A percentile compares a stretch with the other conserved stretches of the same genome.
Conservation (phyloP, 2,113 vertebrate species). For the Thinocorus orbignyianus region DNA sequence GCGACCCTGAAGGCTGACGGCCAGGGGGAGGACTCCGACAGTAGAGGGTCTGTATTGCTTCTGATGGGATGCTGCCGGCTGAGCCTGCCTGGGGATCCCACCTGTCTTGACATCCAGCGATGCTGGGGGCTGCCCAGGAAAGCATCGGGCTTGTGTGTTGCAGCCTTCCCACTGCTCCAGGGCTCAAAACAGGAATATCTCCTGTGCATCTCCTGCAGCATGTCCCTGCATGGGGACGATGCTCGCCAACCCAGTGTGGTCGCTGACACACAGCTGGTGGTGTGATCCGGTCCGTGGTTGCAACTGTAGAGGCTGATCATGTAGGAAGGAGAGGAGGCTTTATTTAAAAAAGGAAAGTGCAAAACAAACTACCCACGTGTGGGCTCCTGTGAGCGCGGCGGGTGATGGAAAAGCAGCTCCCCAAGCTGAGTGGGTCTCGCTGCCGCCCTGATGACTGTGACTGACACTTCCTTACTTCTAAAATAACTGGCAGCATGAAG, state of each 20-base stretch:
- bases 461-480: not conserved
- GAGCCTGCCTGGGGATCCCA: not conserved
- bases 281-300: not conserved
- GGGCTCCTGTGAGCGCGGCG: rapidly evolving
- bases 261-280: rapidly evolving
- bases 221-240: rapidly evolving
- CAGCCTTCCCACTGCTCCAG: not conserved
- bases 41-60: not conserved
- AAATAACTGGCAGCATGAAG: not conserved
- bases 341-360: not conserved
- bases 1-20: not conserved
- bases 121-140: not conserved
- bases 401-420: rapidly evolving
- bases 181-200: not conserved
- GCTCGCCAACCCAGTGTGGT: rapidly evolving
- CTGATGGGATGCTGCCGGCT: rapidly evolving
- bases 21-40: not conserved
- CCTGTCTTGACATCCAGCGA: rapidly evolving
- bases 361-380: not conserved
- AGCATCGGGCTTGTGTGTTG: rapidly evolving
- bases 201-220: not conserved
- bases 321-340: not conserved
- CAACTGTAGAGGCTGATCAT: rapidly evolving
- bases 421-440: not conserved
- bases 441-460: not conserved